These are phyloP conservation scores for Thymelicus acteon DNA, from an alignment of 2,888 invertebrate genomes.

Conservation along the genomic window DNA sequence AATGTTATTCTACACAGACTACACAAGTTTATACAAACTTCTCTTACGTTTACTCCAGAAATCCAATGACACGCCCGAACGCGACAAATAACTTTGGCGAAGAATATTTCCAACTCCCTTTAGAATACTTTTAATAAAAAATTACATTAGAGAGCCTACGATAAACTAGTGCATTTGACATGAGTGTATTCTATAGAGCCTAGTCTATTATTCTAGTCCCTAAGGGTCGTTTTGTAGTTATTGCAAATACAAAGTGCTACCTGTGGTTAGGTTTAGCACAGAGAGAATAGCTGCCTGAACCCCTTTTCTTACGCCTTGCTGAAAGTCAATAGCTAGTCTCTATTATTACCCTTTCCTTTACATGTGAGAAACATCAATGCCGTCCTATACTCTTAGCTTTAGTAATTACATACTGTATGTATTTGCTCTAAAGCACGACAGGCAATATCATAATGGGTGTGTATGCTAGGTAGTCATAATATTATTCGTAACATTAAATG, in stretches of 20 bases:
- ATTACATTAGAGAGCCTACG: background rate
- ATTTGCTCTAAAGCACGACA: too few species aligned
- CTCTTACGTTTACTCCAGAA: too few species aligned
- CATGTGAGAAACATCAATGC: conserved; percentile 27
- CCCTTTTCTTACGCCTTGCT: conserved; percentile 15
- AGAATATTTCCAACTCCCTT: too few species aligned
- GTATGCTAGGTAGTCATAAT: too few species aligned
- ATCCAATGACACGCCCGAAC: too few species aligned
- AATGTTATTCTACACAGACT: too few species aligned
- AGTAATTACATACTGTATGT: background rate
- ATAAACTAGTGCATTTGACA: background rate
- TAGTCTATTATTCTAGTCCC: background rate
- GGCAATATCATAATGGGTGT: too few species aligned
- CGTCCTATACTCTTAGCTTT: background rate
- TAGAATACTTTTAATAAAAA: too few species aligned
- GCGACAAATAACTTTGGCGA: too few species aligned
- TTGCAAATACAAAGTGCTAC: conserved; percentile 9
- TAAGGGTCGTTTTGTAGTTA: background rate
- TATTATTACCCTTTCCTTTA: conserved; percentile 9
- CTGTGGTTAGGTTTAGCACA: background rate
- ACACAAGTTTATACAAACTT: too few species aligned
- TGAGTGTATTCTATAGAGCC: background rate
- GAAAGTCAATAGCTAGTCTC: conserved; percentile 11
- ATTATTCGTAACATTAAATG: too few species aligned
- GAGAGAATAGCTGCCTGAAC: conserved; percentile 15